A percentile compares a stretch with the other conserved stretches of the same genome.
phyloP scores from a whole-genome alignment of 2,113 vertebrate species.

The Saguinus imperator region DNA sequence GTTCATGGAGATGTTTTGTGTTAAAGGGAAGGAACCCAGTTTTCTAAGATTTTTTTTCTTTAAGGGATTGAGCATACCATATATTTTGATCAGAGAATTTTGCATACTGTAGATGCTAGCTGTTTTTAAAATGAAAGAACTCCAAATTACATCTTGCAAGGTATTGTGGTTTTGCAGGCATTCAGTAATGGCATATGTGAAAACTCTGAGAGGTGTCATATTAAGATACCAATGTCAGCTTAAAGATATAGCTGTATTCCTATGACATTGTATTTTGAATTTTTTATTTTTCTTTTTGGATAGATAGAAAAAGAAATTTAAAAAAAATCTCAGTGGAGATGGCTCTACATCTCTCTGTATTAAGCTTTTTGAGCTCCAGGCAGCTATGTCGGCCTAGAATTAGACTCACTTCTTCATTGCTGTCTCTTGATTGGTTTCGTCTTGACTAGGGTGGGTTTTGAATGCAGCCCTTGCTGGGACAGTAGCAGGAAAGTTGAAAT shows the following conservation, averaged over 20 bases:
- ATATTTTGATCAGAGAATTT: not conserved
- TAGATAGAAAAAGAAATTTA: too few relatives aligned
- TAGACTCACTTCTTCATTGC: not conserved
- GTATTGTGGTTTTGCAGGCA: not conserved
- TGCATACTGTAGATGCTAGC: not conserved
- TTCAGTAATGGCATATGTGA: not conserved
- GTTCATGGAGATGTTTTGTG: not conserved
- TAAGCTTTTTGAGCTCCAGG: not conserved
- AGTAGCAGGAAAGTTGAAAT: not conserved
- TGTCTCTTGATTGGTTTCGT: fast-evolving
- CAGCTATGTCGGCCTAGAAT: not conserved
- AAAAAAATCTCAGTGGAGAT: not conserved
- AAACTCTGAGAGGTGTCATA: not conserved
- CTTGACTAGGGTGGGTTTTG: not conserved
- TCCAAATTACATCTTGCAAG: not conserved
- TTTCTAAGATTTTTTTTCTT: constrained; percentile 2
- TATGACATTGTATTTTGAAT: not conserved
- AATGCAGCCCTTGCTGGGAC: not conserved
- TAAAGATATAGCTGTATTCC: too few relatives aligned
- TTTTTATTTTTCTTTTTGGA: not conserved
- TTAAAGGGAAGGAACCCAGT: not conserved
- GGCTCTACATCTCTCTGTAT: not conserved
- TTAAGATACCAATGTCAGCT: not conserved
- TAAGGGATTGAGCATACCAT: not conserved
- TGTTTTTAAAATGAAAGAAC: not conserved